Conservation (phyloP, 2,797 vertebrate genomes). For the Diglossa cyanea region DNA sequence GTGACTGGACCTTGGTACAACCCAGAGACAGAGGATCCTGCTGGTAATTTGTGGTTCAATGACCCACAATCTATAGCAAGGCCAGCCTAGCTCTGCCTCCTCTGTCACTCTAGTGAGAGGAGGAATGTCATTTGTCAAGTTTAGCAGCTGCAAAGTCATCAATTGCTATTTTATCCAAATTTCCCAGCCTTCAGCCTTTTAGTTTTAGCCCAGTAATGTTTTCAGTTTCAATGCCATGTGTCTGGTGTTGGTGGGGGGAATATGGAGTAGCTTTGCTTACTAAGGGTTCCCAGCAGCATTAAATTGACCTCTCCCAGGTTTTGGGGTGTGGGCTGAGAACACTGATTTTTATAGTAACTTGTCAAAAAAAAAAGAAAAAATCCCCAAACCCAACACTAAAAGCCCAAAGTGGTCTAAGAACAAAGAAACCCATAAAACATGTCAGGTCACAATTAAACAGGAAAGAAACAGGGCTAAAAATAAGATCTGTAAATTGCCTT, state of each 20-base stretch:
- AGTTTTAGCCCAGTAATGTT: neutral
- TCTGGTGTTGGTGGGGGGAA: neutral
- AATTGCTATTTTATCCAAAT: neutral
- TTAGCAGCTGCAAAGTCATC: neutral
- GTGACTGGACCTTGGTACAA: neutral
- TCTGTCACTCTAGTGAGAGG: neutral
- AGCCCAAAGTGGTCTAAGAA: neutral
- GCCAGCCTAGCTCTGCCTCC: neutral
- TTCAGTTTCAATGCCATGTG: neutral
- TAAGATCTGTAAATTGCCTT: neutral
- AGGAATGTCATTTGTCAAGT: neutral
- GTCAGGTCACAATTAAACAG: neutral
- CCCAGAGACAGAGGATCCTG: neutral
- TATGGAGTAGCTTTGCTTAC: neutral
- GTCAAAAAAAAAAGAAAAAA: neutral
- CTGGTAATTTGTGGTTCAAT: neutral
- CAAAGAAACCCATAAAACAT: neutral
- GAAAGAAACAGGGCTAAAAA: slow-evolving; percentile 7
- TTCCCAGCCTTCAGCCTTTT: neutral
- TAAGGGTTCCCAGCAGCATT: neutral
- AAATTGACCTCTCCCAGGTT: neutral
- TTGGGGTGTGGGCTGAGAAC: neutral
- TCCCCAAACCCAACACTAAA: neutral
- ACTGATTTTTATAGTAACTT: neutral
- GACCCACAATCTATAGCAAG: neutral